phyloP scores from a whole-genome alignment of 92 coral and sea anemone species.

The Siderastrea radians region DNA sequence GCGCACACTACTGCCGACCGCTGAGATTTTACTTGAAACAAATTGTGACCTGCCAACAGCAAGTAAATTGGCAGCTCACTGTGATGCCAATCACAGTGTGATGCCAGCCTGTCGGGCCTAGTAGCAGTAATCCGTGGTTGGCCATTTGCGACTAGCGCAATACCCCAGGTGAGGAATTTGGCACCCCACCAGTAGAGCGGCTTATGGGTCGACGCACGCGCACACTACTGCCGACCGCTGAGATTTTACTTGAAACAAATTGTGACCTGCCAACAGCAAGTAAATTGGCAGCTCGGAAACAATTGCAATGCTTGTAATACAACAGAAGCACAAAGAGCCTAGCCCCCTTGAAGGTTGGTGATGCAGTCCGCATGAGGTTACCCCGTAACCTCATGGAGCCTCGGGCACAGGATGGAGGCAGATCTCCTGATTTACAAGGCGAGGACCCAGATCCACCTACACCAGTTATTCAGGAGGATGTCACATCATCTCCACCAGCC shows the following conservation, averaged over 20 bases:
- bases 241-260: background rate
- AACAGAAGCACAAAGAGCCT: slow-evolving; percentile 41
- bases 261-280: background rate
- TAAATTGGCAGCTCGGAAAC: background rate
- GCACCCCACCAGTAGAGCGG: slow-evolving; percentile 61
- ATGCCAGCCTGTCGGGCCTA: slow-evolving; percentile 58
- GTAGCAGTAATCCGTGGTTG: slow-evolving; percentile 58
- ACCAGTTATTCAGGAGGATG: background rate
- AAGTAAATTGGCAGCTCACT: background rate
- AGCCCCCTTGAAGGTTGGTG: slow-evolving; percentile 37
- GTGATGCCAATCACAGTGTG: no score
- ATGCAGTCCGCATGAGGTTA: slow-evolving; percentile 47
- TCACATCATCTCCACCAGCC: background rate
- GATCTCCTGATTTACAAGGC: background rate
- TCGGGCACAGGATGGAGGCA: background rate
- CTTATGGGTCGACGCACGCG: slow-evolving; percentile 48
- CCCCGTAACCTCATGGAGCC: no score
- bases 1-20: slow-evolving; percentile 31
- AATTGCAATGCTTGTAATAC: slow-evolving; percentile 43
- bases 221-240: slow-evolving; percentile 34
- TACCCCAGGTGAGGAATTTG: slow-evolving; percentile 61
- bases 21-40: background rate
- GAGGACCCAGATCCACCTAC: background rate
- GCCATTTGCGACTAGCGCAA: slow-evolving; percentile 54
- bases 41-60: background rate